Conservation (phyloP, 2,113 vertebrate species). For the Cyrtonyx montezumae region DNA sequence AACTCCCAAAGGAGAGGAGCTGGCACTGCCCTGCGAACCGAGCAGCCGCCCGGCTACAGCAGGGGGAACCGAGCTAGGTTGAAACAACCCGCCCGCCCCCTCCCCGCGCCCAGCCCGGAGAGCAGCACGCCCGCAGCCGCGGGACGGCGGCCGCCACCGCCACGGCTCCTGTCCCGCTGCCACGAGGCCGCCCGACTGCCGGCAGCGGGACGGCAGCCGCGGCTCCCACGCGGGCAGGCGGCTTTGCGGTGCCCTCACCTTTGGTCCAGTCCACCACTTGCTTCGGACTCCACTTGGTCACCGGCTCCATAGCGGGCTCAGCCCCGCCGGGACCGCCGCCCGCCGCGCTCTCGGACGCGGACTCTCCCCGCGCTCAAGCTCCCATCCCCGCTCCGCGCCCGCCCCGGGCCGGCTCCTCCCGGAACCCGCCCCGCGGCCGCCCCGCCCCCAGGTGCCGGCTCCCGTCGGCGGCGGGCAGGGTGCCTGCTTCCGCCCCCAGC, state of each 20-base stretch:
- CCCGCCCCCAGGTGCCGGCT: background rate
- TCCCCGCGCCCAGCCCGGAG: background rate
- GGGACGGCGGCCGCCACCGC: background rate
- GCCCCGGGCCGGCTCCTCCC: background rate
- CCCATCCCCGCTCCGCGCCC: conserved; percentile 14
- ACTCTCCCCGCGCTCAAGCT: background rate
- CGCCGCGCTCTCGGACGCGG: background rate
- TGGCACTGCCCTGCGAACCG: rapidly evolving
- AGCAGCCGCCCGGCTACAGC: background rate
- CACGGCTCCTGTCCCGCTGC: background rate
- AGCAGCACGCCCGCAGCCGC: background rate
- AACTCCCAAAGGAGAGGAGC: background rate
- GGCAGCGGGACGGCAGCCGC: background rate
- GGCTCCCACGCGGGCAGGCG: too few relatives aligned
- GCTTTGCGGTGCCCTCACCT: conserved; percentile 53
- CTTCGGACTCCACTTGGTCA: conserved; percentile 80
- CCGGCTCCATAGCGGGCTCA: conserved; percentile 76
- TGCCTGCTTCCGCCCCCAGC: background rate
- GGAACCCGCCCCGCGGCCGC: background rate
- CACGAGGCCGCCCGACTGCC: background rate
- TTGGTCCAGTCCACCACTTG: conserved; percentile 84
- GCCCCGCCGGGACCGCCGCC: background rate
- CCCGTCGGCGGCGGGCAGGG: background rate
- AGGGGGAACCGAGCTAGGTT: background rate
- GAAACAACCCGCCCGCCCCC: background rate